Conservation (phyloP, 1,140 invertebrate species). For the Muscidifurax raptorellus region DNA sequence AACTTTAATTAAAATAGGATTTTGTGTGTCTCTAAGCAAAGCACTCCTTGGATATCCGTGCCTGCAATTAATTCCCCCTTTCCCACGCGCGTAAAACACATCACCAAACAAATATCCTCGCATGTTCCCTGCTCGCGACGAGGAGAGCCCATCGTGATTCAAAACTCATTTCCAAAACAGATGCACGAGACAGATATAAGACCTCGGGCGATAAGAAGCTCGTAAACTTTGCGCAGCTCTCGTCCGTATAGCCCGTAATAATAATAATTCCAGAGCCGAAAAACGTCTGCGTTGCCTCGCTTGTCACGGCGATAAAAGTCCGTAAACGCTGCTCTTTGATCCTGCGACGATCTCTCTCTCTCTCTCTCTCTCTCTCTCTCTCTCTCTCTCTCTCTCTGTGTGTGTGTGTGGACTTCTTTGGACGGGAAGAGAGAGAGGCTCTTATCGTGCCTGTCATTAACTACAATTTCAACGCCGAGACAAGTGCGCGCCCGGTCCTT, state of each 20-base stretch:
- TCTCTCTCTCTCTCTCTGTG: background rate
- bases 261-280: background rate
- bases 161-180: conserved; percentile 12
- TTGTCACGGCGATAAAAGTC: background rate
- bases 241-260: background rate
- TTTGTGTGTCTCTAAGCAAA: no score
- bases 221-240: background rate
- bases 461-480: background rate
- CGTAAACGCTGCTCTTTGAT: background rate
- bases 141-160: background rate
- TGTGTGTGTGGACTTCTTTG: background rate
- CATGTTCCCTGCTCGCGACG: background rate
- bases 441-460: conserved; percentile 6
- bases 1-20: no score
- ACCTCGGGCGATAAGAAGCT: background rate
- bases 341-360: background rate
- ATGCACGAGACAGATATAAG: conserved; percentile 26
- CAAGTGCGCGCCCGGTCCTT: background rate
- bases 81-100: no score
- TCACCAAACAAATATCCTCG: no score
- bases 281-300: background rate
- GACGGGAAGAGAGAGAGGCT: background rate
- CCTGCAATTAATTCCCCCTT: no score
- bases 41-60: no score
- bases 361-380: background rate